Base-by-base conservation (phyloP, 2,113 vertebrate genomes). In the Lampris megalopsis region DNA sequence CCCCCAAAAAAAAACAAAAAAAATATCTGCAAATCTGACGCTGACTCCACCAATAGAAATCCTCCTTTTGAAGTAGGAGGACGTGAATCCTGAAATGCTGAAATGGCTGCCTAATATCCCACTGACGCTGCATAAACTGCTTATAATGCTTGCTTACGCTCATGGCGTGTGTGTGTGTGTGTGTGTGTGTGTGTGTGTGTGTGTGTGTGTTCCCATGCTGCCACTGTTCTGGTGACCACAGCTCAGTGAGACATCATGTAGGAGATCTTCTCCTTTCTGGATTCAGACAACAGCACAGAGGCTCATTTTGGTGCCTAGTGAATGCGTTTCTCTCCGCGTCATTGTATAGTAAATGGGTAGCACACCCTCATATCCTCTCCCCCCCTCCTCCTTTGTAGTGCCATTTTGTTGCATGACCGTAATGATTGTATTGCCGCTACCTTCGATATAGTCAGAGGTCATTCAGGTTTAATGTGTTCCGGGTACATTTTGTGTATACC, bases 41-140 rank as follows among this genome's bases (percentile, higher is more conserved):
- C 69, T 79, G 61, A 71, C 67, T 83, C 83, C 79, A 87, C 68
- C 75, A 64, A 69, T 52, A 37, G 81, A 91, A 87, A 79, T 75
- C 72, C 71, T 83, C 59, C 71, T 63, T 91, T 90, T 91, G 84
- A 88, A 86, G 87, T 79, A 68, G 50, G 63, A 82, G 68, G 76
- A 9, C 82, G 81, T 68, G 63, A 70, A 81, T 83, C 75, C 84
- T 75, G 61, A 90, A 84, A 87, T 73, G 80, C 81, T 88, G 83
- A 89, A 92, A 84, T 78, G 80, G 83, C 87, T 73, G 71, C 65
- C 79, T 88, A 78, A 87, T 89, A 91, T 88, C 88, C 82, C 62
- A 85, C 87, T 89, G 85, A 93, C 73, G 75, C 77, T 87, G 89
- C 88, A 92, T 71, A 88, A 88, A 81, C 4, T 58, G 9, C 69